These are phyloP conservation scores for Labeo catla DNA, from an alignment of 2,113 vertebrate genomes.

Conservation along the genomic window DNA sequence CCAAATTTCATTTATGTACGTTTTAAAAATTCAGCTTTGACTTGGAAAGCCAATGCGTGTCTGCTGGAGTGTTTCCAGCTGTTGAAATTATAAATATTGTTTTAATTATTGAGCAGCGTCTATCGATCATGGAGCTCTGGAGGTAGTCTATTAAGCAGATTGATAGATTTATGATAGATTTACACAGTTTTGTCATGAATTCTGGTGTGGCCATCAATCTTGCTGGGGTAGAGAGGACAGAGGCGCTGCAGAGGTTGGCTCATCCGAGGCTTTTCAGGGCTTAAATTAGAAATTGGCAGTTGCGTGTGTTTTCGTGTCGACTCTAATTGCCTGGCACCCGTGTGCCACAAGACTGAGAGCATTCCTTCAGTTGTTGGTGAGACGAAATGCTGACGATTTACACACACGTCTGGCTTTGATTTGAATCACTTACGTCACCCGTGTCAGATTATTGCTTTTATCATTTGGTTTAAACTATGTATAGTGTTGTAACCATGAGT, in stretches of 20 bases:
- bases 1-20: not conserved
- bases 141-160: constrained; percentile 49
- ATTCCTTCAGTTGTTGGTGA: constrained; percentile 14
- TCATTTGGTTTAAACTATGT: not conserved
- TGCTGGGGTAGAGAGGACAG: not conserved
- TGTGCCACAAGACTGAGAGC: constrained; percentile 60
- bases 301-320: constrained; percentile 70
- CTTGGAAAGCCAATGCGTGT: constrained; percentile 40
- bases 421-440: not conserved
- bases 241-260: constrained; percentile 35
- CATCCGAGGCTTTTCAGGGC: constrained; percentile 63
- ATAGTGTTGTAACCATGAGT: not conserved
- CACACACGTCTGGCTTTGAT: not conserved
- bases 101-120: constrained; percentile 68
- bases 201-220: constrained; percentile 53
- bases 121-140: constrained; percentile 47
- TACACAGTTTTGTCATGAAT: constrained; percentile 54
- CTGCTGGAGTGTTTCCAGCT: constrained; percentile 28
- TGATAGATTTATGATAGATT: constrained; percentile 60
- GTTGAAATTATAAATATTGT: constrained; percentile 52
- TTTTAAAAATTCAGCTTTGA: not conserved
- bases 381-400: not conserved
- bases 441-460: not conserved
- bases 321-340: constrained; percentile 78
- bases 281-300: constrained; percentile 79